Conservation (phyloP, 2,797 vertebrate species). For the Discoglossus pictus region DNA sequence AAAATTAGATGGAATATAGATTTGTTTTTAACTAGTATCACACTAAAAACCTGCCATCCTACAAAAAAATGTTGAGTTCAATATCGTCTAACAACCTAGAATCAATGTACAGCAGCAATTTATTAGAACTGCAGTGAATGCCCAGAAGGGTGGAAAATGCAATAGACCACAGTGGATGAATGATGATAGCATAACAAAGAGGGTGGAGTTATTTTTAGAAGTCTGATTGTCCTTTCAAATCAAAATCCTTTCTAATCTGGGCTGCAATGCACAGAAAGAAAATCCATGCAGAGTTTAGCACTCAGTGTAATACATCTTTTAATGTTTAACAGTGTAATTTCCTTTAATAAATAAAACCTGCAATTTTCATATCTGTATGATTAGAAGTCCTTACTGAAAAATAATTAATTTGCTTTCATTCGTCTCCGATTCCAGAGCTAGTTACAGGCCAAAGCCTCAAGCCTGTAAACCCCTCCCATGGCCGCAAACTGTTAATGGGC, state of each 20-base stretch:
- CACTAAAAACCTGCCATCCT: background rate
- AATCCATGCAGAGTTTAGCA: too few species aligned
- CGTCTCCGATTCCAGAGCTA: too few species aligned
- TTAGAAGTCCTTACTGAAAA: too few species aligned
- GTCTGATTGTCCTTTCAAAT: slow-evolving; percentile 11
- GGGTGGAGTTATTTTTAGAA: slow-evolving; percentile 51
- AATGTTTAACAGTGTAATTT: too few species aligned
- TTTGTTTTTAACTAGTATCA: slow-evolving; percentile 7
- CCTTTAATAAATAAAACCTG: too few species aligned
- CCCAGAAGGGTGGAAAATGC: slow-evolving; percentile 64
- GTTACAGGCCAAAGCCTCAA: too few species aligned
- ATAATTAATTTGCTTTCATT: too few species aligned
- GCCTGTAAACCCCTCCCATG: too few species aligned
- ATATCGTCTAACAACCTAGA: slow-evolving; percentile 54
- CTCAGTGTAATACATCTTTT: too few species aligned
- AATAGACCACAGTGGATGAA: slow-evolving; percentile 49
- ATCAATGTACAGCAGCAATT: slow-evolving; percentile 60
- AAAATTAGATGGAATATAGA: too few species aligned
- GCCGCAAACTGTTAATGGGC: too few species aligned
- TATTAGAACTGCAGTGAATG: slow-evolving; percentile 51
- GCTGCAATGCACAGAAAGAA: background rate
- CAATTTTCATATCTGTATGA: too few species aligned
- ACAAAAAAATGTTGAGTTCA: slow-evolving; percentile 50
- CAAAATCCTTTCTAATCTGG: background rate
- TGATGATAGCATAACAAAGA: slow-evolving; percentile 54